These are phyloP conservation scores for Psittacara wagleri DNA, from an alignment of 2,113 vertebrate genomes.

Conservation along the genomic window DNA sequence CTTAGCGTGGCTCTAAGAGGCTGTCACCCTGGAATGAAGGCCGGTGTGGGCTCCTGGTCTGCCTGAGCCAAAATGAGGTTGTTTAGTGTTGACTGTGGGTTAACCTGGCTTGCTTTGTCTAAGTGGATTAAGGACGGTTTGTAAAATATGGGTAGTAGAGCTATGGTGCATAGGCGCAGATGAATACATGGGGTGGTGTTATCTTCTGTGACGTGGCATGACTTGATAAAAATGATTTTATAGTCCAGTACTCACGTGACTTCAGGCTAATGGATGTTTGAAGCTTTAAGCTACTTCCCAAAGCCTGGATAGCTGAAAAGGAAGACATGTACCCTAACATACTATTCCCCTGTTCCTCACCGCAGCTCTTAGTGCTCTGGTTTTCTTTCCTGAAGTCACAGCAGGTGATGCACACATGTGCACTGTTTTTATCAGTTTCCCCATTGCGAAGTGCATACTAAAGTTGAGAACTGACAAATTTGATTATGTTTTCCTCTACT, in stretches of 20 bases:
- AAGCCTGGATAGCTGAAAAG: not conserved
- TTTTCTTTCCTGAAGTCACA: not conserved
- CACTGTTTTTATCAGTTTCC: not conserved
- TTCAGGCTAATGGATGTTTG: not conserved
- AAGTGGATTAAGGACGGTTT: not conserved
- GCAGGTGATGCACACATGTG: not conserved
- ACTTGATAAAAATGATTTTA: not conserved
- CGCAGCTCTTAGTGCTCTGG: not conserved
- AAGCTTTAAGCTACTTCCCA: not conserved
- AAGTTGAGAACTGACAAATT: not conserved
- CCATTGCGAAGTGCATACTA: accelerated
- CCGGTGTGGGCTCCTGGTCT: not conserved
- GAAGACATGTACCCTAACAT: not conserved
- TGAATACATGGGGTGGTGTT: not conserved
- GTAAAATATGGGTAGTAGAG: not conserved
- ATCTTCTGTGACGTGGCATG: not conserved
- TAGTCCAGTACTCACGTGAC: not conserved
- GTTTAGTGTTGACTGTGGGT: not conserved
- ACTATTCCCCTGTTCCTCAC: not conserved
- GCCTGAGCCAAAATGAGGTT: not conserved
- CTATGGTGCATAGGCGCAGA: not conserved
- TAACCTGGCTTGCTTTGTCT: not conserved
- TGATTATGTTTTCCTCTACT: not conserved
- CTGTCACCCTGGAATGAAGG: accelerated
- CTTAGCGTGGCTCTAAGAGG: not conserved